A percentile compares a stretch with the other conserved stretches of the same genome.
Conservation (phyloP, 2,797 vertebrate genomes). For the Gadopsis marmoratus region DNA sequence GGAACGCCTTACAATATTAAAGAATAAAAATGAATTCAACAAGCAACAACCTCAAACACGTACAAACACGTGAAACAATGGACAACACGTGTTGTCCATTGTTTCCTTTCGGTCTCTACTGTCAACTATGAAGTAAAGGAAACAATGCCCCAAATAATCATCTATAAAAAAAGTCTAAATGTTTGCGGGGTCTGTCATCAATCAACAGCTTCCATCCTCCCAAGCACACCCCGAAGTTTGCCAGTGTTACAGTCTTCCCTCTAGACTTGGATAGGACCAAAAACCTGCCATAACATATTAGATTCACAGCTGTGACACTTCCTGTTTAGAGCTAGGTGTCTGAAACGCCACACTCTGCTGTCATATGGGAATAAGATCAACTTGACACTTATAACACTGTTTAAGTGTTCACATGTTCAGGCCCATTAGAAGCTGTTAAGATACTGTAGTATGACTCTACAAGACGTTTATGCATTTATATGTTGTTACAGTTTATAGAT, state of each 20-base stretch:
- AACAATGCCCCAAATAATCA: background rate
- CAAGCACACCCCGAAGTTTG: background rate
- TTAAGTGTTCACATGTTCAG: background rate
- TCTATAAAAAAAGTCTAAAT: background rate
- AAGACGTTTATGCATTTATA: background rate
- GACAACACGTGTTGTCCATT: background rate
- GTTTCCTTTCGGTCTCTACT: background rate
- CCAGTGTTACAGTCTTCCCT: background rate
- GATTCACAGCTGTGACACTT: conserved; percentile 20
- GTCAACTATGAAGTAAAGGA: background rate
- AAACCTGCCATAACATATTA: conserved; percentile 29
- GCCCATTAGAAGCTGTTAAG: background rate
- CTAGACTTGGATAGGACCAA: background rate
- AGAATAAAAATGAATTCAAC: too few species aligned
- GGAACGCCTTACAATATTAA: too few species aligned
- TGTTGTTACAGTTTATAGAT: background rate
- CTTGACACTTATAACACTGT: background rate
- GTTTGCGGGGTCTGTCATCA: background rate
- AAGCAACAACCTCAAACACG: too few species aligned
- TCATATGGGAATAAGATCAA: conserved; percentile 18
- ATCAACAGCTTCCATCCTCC: background rate
- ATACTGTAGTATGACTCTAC: background rate
- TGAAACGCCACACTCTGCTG: conserved; percentile 7
- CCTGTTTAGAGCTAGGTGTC: background rate
- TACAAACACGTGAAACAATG: too few species aligned